Evolutionary conservation across 2,113 vertebrate species (phyloP).

Genomic region (Corvus hawaiiensis): DNA sequence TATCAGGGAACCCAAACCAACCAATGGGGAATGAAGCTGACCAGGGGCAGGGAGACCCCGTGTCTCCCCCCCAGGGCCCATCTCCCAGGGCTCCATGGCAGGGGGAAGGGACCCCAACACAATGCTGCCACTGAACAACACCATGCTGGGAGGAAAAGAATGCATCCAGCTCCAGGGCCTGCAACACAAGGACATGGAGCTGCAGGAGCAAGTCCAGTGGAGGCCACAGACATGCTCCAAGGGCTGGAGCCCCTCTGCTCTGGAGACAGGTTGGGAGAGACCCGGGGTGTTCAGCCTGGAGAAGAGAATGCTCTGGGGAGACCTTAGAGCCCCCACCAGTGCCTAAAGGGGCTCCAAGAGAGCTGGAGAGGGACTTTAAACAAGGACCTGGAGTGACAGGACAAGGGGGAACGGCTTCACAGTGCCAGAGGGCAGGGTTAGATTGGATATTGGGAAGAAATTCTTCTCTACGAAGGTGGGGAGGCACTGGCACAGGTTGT

Average conservation of each 20-base stretch:
- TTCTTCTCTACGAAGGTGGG: background rate
- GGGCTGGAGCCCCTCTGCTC: background rate
- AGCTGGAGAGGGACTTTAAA: background rate
- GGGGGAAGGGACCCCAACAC: too few species aligned
- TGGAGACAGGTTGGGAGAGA: background rate
- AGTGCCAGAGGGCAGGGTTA: background rate
- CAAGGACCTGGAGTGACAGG: background rate
- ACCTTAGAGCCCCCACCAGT: background rate
- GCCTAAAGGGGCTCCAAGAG: background rate
- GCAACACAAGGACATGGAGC: background rate
- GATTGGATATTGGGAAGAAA: background rate
- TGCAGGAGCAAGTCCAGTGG: background rate
- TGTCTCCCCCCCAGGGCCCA: too few species aligned
- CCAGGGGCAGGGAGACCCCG: too few species aligned
- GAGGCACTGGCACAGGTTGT: background rate
- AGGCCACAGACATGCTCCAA: fast-evolving
- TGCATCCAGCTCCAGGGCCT: background rate
- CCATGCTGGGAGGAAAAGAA: background rate
- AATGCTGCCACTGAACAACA: background rate
- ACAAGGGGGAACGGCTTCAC: background rate
- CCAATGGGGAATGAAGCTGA: too few species aligned
- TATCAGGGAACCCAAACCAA: too few species aligned
- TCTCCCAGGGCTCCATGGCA: too few species aligned
- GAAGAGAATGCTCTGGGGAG: background rate
- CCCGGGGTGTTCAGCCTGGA: background rate